Base-by-base conservation (phyloP, 1,140 invertebrate species). In the Drosophila dunni region DNA sequence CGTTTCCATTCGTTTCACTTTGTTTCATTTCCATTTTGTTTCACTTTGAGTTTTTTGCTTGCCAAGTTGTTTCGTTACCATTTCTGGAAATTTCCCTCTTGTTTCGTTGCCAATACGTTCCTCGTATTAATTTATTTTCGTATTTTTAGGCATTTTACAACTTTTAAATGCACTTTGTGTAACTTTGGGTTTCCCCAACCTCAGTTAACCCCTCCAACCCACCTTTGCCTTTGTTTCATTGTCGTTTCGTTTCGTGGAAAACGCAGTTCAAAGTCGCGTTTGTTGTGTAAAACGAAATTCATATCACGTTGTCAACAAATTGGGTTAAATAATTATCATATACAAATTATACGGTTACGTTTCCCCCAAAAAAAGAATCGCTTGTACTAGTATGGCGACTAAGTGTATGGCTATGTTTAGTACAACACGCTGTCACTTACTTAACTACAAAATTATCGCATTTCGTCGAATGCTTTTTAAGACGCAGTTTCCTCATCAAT, bases 261-360 rank as follows among this genome's bases (percentile, higher is more conserved):
- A 9, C 7, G 10, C 11, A 42, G 50, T 53, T 20, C 53, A 56
- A 40, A 40, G 53, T 76, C 48, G 50, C 50, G 15, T 51, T 51
- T 24, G 10, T 53, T 36, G 50, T 68, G 24, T 29, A 29, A 68
- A 61, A 40, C 56, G 40, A 46, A 29, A 46, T 66, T 58, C 40
- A 10, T 33, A 54, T 73, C 54, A 60, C 54, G 57, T 68, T 56
- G 29, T 61, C 33, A 61, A 5, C 38, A 48, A 72, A 83, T 69
- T 79, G 81, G 72, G 67, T 83, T 83, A 69, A 79, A 69, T 70
- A 77, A 83, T 84, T 79, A 84, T 58, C 76, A 76, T 68, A 61
- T 65, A 29, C 24, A 29, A 83, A 82, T 83, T 83, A 66, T 64
- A 29, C 48, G 50, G 69, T 63, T 79, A 75, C 24, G 24, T 29